These are phyloP conservation scores for Sarcophaga subvicina DNA, from an alignment of 2,888 invertebrate species.

Conservation along the genomic window DNA sequence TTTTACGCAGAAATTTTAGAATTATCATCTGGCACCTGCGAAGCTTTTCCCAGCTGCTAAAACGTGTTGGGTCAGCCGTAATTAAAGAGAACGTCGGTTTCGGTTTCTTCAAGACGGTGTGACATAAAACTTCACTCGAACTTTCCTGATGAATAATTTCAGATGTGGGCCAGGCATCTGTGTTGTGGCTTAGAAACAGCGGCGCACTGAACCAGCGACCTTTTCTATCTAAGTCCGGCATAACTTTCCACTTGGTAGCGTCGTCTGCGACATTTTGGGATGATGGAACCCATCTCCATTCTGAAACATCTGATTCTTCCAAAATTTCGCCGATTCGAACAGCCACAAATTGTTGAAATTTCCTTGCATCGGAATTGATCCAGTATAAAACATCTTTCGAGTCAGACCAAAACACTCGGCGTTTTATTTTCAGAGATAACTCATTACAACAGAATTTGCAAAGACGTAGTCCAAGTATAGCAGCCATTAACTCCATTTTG, in stretches of 20 bases:
- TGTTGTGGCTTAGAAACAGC: not conserved
- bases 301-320: slow-evolving; percentile 35
- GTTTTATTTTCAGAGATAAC: slow-evolving; percentile 3
- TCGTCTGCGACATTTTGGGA: slow-evolving; percentile 56
- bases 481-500: slow-evolving; percentile 70
- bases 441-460: no score
- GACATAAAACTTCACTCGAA: not conserved
- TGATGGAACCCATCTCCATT: slow-evolving; percentile 56
- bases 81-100: not conserved
- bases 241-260: not conserved
- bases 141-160: not conserved
- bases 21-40: slow-evolving; percentile 2
- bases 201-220: not conserved
- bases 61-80: slow-evolving; percentile 9
- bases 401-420: slow-evolving; percentile 56
- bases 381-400: slow-evolving; percentile 56
- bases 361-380: slow-evolving; percentile 50
- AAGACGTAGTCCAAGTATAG: slow-evolving; percentile 69
- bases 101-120: no score
- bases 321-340: slow-evolving; percentile 52
- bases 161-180: slow-evolving; percentile 15
- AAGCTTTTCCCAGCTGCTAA: slow-evolving; percentile 15
- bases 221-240: not conserved
- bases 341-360: slow-evolving; percentile 51
- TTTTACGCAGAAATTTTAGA: not conserved